A percentile compares a stretch with the other conserved stretches of the same genome.
These are phyloP conservation scores for Notothenia rossii DNA, from an alignment of 2,113 vertebrate genomes.

Conservation along the genomic window DNA sequence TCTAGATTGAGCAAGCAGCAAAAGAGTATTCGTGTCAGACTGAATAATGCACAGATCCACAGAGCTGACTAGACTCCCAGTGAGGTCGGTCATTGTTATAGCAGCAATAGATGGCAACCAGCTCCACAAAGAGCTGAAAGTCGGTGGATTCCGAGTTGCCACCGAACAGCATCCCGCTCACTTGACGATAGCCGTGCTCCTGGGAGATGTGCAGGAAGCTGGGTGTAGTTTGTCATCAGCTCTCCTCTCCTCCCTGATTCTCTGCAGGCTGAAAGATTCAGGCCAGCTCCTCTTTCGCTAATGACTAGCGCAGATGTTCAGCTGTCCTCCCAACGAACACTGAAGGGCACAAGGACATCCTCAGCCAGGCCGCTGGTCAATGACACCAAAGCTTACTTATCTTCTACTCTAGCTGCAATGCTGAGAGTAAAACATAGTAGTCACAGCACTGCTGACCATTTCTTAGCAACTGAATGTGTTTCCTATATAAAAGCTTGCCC, in stretches of 20 bases:
- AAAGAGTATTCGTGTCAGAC: background rate
- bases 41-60: background rate
- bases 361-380: constrained; percentile 24
- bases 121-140: constrained; percentile 10
- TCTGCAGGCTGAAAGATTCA: constrained; percentile 79
- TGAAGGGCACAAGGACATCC: constrained; percentile 49
- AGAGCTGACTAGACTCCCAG: background rate
- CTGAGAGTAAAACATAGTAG: background rate
- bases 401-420: background rate
- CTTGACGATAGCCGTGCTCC: constrained; percentile 26
- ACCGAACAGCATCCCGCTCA: background rate
- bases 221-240: constrained; percentile 74
- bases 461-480: background rate
- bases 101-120: constrained; percentile 32
- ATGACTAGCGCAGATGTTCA: constrained; percentile 75
- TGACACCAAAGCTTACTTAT: background rate
- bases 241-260: constrained; percentile 51
- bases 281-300: constrained; percentile 68
- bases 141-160: constrained; percentile 15
- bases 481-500: background rate
- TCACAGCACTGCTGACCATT: background rate
- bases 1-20: background rate
- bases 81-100: constrained; percentile 15
- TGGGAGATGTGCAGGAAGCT: constrained; percentile 50
- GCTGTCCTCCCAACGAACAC: constrained; percentile 29